Base-by-base conservation (phyloP, 2,113 vertebrate species). In the Rana temporaria region DNA sequence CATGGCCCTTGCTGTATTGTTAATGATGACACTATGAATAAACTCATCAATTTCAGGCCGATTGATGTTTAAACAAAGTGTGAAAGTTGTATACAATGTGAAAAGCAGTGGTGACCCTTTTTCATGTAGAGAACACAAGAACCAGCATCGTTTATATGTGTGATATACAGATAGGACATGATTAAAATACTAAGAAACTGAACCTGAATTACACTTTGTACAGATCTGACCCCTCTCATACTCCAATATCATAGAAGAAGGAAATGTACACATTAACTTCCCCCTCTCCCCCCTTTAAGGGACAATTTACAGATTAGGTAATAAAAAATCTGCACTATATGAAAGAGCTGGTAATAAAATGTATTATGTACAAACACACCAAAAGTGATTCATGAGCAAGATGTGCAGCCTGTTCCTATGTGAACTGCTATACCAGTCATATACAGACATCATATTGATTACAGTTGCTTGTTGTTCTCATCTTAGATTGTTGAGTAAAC, bases 11-110 rank as follows among this genome's bases (percentile, higher is more conserved):
- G 17, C 56, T 52, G 56, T 2, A 38, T 30, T 78, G 64, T 71
- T 81, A 63, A 81, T 72, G 71, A 64, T 55, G 38, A 72, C 68
- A 64, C 53, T 53, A 63, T 34, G 79, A 64, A 81, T 81, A 72
- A 72, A 72, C 79, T 15, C 52, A 19, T 64, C 59, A 26, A 72
- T 73, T 64, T 72, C 22, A 34, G 15, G 30, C 55, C 57, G 42
- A 71, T 81, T 71, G 38, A 81, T 72, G 57, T 81, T 63, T 81
- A 81, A 81, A 81, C 68, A 81, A 72, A 64, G 38, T 9, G 64
- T 52, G 63, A 64, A 32, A 26, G 24, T 34, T 81, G 34, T 81
- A 64, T 72, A 81, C 38, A 72, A 52, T 64, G 34, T 15, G 24
- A 57, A 71, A 65, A 8, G 68, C 30, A 24, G 55, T 6, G 9